These are phyloP conservation scores for Trachymyrmex septentrionalis DNA, from an alignment of 1,140 invertebrate species.

Conservation along the genomic window DNA sequence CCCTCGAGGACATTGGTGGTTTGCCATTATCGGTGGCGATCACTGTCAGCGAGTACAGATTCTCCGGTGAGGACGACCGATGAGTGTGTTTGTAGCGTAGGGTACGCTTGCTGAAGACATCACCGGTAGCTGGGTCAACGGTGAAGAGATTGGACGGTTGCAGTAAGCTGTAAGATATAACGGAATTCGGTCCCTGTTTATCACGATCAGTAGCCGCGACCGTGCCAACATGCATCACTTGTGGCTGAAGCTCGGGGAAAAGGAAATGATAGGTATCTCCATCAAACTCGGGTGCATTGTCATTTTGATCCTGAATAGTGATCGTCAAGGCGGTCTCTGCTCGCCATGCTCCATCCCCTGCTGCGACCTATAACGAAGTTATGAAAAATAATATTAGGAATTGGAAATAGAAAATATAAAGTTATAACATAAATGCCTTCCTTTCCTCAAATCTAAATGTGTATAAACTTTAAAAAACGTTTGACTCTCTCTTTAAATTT, in stretches of 20 bases:
- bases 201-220: constrained; percentile 95
- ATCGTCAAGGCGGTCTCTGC: constrained; percentile 96
- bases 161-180: constrained; percentile 96
- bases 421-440: not conserved
- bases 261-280: constrained; percentile 95
- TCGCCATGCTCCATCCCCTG: constrained; percentile 95
- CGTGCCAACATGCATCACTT: constrained; percentile 94
- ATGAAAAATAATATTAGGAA: not conserved
- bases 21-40: constrained; percentile 97
- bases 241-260: constrained; percentile 94
- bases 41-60: constrained; percentile 94
- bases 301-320: constrained; percentile 97
- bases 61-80: constrained; percentile 93
- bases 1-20: constrained; percentile 95
- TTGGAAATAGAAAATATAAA: too few relatives aligned
- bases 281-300: constrained; percentile 97
- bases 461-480: not conserved
- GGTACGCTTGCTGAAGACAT: constrained; percentile 94
- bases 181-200: constrained; percentile 97
- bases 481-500: constrained; percentile 2
- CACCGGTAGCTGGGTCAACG: constrained; percentile 95
- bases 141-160: constrained; percentile 96
- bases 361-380: constrained; percentile 82
- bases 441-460: not conserved
- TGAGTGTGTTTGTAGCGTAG: constrained; percentile 94